Base-by-base conservation (phyloP, 2,797 vertebrate species). In the Astyanax mexicanus region DNA sequence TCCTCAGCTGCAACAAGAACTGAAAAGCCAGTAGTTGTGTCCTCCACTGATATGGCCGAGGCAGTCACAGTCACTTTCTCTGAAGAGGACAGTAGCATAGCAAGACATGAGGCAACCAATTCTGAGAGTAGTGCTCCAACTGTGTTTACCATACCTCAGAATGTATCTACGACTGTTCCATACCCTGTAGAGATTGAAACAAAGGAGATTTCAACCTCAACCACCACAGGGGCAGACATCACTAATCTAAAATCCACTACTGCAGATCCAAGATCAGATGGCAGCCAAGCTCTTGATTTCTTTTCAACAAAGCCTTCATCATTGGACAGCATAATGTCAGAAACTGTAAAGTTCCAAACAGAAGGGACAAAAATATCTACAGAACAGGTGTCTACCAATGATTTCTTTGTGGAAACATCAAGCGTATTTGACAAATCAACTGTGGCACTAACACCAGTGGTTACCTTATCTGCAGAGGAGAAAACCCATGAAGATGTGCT, bases 351-450 rank as follows among this genome's bases (percentile, higher is more conserved):
- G 57, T 15, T 45, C 8, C 68, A 45, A 40, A 74, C 42, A 75
- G 75, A 75, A 9, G 21, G 44, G 74, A 75, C 11, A 0, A 27
- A 40, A 49, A 1, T 25, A 29, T 27, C 25, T 27, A n/a, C 27
- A 32, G 72, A 65, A 47, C 68, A 37, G 17, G 47, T 61, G 65
- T 17, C 47, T 32, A 13, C 55, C 47, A 64, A 17, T 49, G 65
- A 19, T 68, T 42, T 23, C 5, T 74, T 70, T 2, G 29, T 29
- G 32, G 29, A 32, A 17, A 47, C 44, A 62, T 57, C 27, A 21
- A 27, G 6, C 44, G 65, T 71, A 58, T 37, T 49, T 64, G 57
- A 80, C 0, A 64, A 52, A 65, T 75, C 51, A 44, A 57, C 81
- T 64, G 5, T 7, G 2, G 4, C 17, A 17, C 4, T 37, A 13